Evolutionary conservation across 2,888 invertebrate genomes (phyloP), one percentile per base, ranked within the genome.

Genomic region (Cetonia aurata): DNA sequence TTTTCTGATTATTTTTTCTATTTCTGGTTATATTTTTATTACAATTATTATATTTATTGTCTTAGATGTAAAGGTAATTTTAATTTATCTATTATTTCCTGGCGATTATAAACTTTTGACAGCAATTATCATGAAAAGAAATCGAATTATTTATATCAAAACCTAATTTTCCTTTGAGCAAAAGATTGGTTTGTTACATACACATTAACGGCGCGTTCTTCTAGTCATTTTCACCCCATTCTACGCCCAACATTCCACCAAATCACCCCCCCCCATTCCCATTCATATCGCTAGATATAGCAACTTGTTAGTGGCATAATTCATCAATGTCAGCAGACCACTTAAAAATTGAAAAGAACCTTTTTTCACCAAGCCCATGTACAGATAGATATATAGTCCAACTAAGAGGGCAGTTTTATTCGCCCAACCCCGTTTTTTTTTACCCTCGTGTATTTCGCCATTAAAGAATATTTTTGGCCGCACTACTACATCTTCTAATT

Each of bases 321-420:
- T 79, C 80, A 82, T 83, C 83, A 82, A 78, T 77, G 81, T 80
- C 82, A 77, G 76, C 76, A 78, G 77, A 75, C 37, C 83, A 83
- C 80, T 80, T 80, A 80, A 80, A 80, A 80, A 80, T 77, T 77
- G 74, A 78, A 79, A 74, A 70, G 76, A 67, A 74, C 73, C 73
- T 76, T 77, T 78, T 77, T 78, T 75, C 37, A 72, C 55, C 74
- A 67, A 67, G 70, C 74, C 74, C 70, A 73, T 60, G 9, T 31
- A 44, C 17, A 12, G 10, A 37, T 52, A 12, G 15, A 19, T 50
- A 15, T 52, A 37, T 48, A 52, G 33, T 73, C 73, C 74, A 1
- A 37, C 73, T 77, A 76, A 77, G 76, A 77, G 37, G 37, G 76
- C 77, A 76, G 77, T 79, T 77, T 78, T 77, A 76, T 77, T 75